These are phyloP conservation scores for Galleria mellonella DNA, from an alignment of 1,140 invertebrate genomes.

Conservation along the genomic window DNA sequence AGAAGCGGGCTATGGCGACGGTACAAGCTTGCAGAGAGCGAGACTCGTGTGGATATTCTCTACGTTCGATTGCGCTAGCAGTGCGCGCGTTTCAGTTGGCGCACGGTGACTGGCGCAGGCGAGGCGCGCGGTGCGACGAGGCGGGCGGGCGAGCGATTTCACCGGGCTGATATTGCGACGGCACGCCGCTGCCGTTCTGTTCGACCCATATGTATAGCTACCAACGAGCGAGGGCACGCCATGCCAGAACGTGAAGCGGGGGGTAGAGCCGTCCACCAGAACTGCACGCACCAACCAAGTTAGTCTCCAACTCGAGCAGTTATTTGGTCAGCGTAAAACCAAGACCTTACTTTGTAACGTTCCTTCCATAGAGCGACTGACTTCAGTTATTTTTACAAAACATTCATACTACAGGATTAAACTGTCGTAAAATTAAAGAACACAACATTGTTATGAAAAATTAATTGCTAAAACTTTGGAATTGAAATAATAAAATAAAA, in stretches of 20 bases:
- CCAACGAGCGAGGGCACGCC: slow-evolving; percentile 48
- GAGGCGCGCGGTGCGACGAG: slow-evolving; percentile 56
- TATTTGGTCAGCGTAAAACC: slow-evolving; percentile 36
- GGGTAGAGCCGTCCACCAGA: slow-evolving; percentile 34
- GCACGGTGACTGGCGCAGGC: slow-evolving; percentile 68
- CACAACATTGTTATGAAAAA: too few species aligned
- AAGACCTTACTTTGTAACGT: slow-evolving; percentile 10
- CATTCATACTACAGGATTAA: too few species aligned
- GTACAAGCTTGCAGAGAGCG: slow-evolving; percentile 30
- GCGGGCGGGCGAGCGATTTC: slow-evolving; percentile 69
- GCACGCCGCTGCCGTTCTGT: slow-evolving; percentile 38
- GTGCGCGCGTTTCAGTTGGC: slow-evolving; percentile 72
- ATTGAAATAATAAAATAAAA: too few species aligned
- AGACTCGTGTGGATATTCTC: slow-evolving; percentile 41
- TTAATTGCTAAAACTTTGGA: too few species aligned
- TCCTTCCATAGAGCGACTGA: background rate
- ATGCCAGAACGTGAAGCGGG: slow-evolving; percentile 39
- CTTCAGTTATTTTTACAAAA: too few species aligned
- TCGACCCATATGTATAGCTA: slow-evolving; percentile 64
- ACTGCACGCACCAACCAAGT: slow-evolving; percentile 52
- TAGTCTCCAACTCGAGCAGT: slow-evolving; percentile 48
- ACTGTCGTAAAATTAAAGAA: too few species aligned
- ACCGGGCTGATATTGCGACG: slow-evolving; percentile 70
- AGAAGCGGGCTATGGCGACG: slow-evolving; percentile 20
- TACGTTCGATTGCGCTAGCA: slow-evolving; percentile 62